phyloP scores from a whole-genome alignment of 1,140 invertebrate genomes.

The Nasonia longicornis region DNA sequence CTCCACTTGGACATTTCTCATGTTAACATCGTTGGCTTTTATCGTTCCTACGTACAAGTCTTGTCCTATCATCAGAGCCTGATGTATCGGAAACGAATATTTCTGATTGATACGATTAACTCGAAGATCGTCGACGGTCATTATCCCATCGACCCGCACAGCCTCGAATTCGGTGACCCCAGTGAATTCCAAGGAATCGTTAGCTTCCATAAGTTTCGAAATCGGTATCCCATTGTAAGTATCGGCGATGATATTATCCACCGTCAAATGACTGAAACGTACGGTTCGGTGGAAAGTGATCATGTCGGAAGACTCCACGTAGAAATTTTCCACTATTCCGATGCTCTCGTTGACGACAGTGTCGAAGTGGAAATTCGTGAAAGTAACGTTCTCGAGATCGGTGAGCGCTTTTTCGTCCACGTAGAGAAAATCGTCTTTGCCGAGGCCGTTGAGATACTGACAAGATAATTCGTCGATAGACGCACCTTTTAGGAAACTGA shows the following conservation, averaged over 20 bases:
- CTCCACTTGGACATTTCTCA: constrained; percentile 38
- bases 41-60: constrained; percentile 10
- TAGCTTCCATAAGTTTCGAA: constrained; percentile 44
- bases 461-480: constrained; percentile 50
- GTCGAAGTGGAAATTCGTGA: constrained; percentile 49
- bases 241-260: constrained; percentile 44
- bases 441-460: constrained; percentile 52
- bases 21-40: constrained; percentile 44
- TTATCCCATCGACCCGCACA: constrained; percentile 16
- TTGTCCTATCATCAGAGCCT: background rate
- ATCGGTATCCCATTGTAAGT: constrained; percentile 51
- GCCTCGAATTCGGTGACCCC: constrained; percentile 12
- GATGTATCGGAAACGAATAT: background rate
- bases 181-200: constrained; percentile 13
- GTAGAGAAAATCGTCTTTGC: constrained; percentile 54
- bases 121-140: constrained; percentile 44
- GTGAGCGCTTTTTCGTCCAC: constrained; percentile 20
- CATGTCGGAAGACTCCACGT: constrained; percentile 37
- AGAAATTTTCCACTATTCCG: constrained; percentile 18
- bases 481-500: constrained; percentile 48
- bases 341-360: background rate
- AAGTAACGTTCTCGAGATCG: constrained; percentile 46
- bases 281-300: constrained; percentile 43
- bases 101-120: constrained; percentile 46
- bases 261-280: constrained; percentile 45